Percentiles rank a stretch among this genome's conserved stretches.
phyloP scores from a whole-genome alignment of 2,797 vertebrate genomes.

The Rhinogobio ventralis region DNA sequence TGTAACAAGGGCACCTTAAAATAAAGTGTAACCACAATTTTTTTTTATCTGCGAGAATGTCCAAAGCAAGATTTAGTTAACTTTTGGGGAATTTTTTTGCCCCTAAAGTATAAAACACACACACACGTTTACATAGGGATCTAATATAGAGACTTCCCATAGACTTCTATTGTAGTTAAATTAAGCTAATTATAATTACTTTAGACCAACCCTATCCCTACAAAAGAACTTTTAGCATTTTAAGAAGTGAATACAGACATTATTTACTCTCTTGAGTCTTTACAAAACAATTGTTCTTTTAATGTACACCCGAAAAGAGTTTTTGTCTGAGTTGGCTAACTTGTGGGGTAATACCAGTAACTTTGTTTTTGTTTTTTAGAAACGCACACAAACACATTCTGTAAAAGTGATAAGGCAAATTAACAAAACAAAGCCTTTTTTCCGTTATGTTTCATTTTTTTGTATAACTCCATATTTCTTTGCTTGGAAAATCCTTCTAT shows the following conservation, averaged over 20 bases:
- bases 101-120: not conserved
- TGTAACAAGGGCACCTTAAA: too few relatives aligned
- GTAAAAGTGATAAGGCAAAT: conserved; percentile 42
- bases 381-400: conserved; percentile 69
- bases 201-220: not conserved
- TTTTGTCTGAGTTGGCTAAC: not conserved
- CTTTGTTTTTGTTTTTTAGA: conserved; percentile 14
- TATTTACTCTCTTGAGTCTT: conserved; percentile 11
- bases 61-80: not conserved
- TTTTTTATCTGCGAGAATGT: not conserved
- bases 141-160: not conserved
- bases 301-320: not conserved
- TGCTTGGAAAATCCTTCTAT: conserved; percentile 90
- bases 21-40: too few relatives aligned
- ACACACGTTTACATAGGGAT: not conserved
- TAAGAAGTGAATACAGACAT: not conserved
- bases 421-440: conserved; percentile 37
- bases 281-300: conserved; percentile 66
- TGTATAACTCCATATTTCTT: conserved; percentile 49
- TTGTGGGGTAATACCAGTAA: not conserved
- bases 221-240: conserved; percentile 16
- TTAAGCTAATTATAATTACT: conserved; percentile 28
- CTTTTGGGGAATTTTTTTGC: not conserved
- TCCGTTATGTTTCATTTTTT: conserved; percentile 12
- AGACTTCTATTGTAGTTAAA: not conserved